Conservation (phyloP, 2,888 invertebrate genomes). For the Willowsia nigromaculata region DNA sequence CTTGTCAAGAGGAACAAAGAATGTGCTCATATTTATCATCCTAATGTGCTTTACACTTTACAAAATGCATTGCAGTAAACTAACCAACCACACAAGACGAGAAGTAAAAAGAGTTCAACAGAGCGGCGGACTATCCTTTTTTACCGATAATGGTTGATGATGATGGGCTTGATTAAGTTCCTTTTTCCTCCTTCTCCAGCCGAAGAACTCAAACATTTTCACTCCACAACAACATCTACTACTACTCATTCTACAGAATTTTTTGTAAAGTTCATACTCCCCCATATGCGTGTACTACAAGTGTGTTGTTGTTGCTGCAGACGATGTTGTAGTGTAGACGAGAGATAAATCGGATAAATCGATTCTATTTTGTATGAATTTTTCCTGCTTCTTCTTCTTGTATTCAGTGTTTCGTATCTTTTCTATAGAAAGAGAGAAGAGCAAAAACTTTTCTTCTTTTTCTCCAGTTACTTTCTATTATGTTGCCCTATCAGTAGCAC, state of each 20-base stretch:
- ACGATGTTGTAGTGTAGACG: constrained; percentile 8
- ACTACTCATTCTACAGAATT: not conserved
- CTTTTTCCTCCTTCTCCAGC: constrained; percentile 44
- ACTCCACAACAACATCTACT: not conserved
- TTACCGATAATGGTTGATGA: constrained; percentile 58
- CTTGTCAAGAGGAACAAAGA: constrained; percentile 58
- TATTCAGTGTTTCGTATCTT: constrained; percentile 20
- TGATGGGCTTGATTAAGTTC: constrained; percentile 69
- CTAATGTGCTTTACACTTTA: constrained; percentile 13
- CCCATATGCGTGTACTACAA: not conserved
- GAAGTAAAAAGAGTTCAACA: not conserved
- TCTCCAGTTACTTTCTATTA: constrained; percentile 61
- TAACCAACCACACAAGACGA: not conserved
- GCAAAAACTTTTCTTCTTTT: not conserved
- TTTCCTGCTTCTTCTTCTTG: constrained; percentile 39
- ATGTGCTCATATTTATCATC: constrained; percentile 58
- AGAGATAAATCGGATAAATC: constrained; percentile 69
- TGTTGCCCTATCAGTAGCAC: constrained; percentile 58
- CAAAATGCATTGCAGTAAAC: not conserved
- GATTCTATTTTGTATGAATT: constrained; percentile 67
- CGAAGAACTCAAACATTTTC: not conserved
- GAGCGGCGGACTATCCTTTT: constrained; percentile 25
- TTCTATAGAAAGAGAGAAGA: not conserved
- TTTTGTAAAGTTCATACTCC: not conserved
- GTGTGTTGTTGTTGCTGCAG: not conserved